Evolutionary conservation across 2,113 vertebrate genomes (phyloP).

Genomic region (Etheostoma spectabile): DNA sequence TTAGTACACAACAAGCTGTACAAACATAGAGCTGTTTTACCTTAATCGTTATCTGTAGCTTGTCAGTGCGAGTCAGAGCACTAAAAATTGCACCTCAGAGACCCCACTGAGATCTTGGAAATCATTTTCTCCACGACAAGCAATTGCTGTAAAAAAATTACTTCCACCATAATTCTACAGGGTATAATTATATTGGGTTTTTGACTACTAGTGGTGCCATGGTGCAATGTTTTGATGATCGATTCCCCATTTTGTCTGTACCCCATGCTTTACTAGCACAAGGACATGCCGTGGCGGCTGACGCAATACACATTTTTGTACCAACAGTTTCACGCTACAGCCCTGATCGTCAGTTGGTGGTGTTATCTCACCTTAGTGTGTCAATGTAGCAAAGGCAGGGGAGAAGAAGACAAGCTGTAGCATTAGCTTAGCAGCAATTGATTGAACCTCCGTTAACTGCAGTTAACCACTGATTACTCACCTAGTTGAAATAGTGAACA

Average conservation of each 20-base stretch:
- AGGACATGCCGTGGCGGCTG: too few species aligned
- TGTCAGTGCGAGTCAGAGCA: not conserved
- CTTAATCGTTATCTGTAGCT: not conserved
- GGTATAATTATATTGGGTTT: not conserved
- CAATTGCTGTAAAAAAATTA: not conserved
- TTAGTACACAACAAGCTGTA: not conserved
- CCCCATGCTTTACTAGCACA: too few species aligned
- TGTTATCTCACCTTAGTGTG: too few species aligned
- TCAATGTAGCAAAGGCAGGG: too few species aligned
- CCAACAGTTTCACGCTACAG: too few species aligned
- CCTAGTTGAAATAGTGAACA: too few species aligned
- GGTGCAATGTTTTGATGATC: too few species aligned
- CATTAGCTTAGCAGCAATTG: not conserved
- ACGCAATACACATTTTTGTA: too few species aligned
- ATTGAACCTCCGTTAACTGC: too few species aligned
- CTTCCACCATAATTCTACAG: not conserved
- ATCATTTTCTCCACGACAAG: not conserved
- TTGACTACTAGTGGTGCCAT: not conserved
- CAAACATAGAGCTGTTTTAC: slow-evolving; percentile 9
- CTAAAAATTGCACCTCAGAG: slow-evolving; percentile 23
- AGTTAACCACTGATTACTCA: too few species aligned
- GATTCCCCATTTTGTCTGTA: too few species aligned
- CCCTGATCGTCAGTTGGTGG: too few species aligned
- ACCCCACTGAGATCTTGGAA: slow-evolving; percentile 2
- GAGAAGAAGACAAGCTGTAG: not conserved